Percentiles rank a stretch among this genome's conserved stretches.
phyloP scores from a whole-genome alignment of 2,888 invertebrate species.

The Drosophila greeni region DNA sequence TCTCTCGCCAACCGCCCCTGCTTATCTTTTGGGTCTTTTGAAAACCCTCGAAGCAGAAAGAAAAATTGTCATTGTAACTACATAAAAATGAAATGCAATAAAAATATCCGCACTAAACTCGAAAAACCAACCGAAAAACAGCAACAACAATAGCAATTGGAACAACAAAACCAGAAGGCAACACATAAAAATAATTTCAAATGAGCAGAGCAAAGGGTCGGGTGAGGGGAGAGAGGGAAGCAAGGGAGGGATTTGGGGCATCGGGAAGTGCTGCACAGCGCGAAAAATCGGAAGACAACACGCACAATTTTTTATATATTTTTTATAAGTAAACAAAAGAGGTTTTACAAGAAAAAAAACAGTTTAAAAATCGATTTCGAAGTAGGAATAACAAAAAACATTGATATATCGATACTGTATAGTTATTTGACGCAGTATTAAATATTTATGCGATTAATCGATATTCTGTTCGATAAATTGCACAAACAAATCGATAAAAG shows the following conservation, averaged over 20 bases:
- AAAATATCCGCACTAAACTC: slow-evolving; percentile 66
- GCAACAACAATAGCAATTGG: slow-evolving; percentile 17
- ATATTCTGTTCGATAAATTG: no score
- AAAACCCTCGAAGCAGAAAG: slow-evolving; percentile 49
- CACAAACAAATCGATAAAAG: no score
- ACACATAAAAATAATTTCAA: slow-evolving; percentile 69
- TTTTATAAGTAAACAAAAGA: background rate
- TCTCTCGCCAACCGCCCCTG: slow-evolving; percentile 7
- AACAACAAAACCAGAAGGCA: slow-evolving; percentile 42
- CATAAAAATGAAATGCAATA: slow-evolving; percentile 68
- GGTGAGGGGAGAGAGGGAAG: background rate
- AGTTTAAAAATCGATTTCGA: accelerated
- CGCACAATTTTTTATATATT: background rate
- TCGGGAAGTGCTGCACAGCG: slow-evolving; percentile 14
- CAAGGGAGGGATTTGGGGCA: slow-evolving; percentile 16
- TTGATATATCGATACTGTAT: no score
- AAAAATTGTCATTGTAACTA: slow-evolving; percentile 67
- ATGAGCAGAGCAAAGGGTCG: slow-evolving; percentile 48
- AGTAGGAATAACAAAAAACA: no score
- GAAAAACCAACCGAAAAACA: slow-evolving; percentile 24
- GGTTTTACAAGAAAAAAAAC: background rate
- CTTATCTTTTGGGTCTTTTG: slow-evolving; percentile 55
- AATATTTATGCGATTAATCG: no score
- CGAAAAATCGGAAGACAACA: background rate
- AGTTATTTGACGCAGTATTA: no score